Percentiles rank a stretch among this genome's conserved stretches.
Evolutionary conservation across 2,797 vertebrate species (phyloP).

Genomic region (Xiphorhynchus erythropygius): DNA sequence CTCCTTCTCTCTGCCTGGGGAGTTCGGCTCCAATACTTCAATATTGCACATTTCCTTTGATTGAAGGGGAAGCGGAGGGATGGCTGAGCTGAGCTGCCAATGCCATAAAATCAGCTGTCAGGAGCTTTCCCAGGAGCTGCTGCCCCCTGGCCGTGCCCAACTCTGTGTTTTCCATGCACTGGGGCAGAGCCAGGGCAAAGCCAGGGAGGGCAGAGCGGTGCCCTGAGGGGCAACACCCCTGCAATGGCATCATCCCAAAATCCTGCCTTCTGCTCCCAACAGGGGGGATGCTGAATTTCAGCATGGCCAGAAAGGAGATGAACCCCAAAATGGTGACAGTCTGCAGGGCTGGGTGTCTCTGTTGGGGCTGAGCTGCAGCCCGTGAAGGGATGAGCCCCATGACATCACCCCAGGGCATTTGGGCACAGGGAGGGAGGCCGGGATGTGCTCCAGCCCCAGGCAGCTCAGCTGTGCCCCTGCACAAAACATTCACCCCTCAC

Average conservation of each 20-base stretch:
- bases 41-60: not conserved
- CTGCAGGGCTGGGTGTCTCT: not conserved
- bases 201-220: not conserved
- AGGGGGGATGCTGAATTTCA: not conserved
- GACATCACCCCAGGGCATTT: rapidly evolving
- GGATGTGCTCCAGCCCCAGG: not conserved
- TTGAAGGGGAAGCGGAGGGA: not conserved
- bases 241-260: not conserved
- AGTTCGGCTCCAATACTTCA: not conserved
- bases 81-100: not conserved
- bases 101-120: not conserved
- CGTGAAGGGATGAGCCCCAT: rapidly evolving
- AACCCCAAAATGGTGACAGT: not conserved
- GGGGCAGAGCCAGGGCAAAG: not conserved
- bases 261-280: not conserved
- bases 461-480: not conserved
- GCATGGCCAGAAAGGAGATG: no score
- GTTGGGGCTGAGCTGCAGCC: not conserved
- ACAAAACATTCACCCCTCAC: rapidly evolving
- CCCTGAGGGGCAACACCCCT: not conserved
- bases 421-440: rapidly evolving
- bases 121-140: conserved; percentile 10
- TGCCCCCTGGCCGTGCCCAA: not conserved
- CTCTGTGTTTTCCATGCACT: not conserved
- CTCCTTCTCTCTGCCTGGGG: not conserved